phyloP scores from a whole-genome alignment of 2,797 vertebrate genomes.

The Sphaeramia orbicularis region DNA sequence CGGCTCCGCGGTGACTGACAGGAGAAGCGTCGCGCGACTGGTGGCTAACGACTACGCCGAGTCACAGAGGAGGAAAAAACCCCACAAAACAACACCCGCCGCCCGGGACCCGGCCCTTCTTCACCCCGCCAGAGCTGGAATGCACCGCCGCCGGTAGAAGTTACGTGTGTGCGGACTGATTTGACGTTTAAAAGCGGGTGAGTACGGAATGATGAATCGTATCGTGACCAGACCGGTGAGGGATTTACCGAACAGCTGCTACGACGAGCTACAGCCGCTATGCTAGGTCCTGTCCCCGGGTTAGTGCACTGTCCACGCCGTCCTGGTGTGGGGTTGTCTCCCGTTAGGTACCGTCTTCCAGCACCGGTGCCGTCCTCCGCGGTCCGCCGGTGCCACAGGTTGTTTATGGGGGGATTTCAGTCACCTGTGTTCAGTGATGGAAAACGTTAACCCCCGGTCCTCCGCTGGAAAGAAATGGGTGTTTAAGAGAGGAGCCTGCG shows the following conservation, averaged over 20 bases:
- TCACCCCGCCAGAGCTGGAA: neutral
- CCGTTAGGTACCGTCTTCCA: no score
- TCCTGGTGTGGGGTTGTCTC: neutral
- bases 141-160: slow-evolving; percentile 46
- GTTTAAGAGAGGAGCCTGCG: slow-evolving; percentile 17
- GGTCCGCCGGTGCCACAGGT: slow-evolving; percentile 63
- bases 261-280: slow-evolving; percentile 11
- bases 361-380: no score
- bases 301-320: neutral
- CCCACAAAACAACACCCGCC: neutral
- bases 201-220: slow-evolving; percentile 65
- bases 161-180: slow-evolving; percentile 42
- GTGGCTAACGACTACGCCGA: slow-evolving; percentile 24
- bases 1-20: slow-evolving; percentile 47
- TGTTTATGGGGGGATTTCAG: slow-evolving; percentile 22
- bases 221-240: slow-evolving; percentile 1
- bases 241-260: slow-evolving; percentile 48
- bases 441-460: slow-evolving; percentile 4
- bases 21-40: slow-evolving; percentile 24
- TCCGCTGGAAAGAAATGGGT: neutral
- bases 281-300: slow-evolving; percentile 14
- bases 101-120: no score
- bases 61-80: neutral
- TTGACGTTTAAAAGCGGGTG: slow-evolving; percentile 60
- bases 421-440: slow-evolving; percentile 10